These are phyloP conservation scores for Drosophila atripex DNA, from an alignment of 2,888 invertebrate genomes.

Conservation along the genomic window DNA sequence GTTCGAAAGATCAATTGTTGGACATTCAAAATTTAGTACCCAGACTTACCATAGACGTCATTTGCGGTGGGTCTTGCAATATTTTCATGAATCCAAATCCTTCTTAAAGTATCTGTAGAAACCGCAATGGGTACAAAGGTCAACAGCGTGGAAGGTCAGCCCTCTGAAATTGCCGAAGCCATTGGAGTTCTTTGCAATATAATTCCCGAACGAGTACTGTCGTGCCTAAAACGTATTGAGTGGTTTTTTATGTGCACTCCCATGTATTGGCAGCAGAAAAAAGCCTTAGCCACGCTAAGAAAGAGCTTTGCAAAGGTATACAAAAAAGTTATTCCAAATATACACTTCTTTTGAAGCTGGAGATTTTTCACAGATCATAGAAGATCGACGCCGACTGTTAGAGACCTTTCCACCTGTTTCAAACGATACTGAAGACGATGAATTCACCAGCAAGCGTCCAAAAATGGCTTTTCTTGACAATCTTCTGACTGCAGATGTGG, in stretches of 20 bases:
- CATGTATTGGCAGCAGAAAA: constrained; percentile 1
- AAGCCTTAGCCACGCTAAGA: not conserved
- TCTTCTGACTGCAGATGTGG: constrained; percentile 67
- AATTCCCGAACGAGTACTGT: not conserved
- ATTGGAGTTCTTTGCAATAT: constrained; percentile 64
- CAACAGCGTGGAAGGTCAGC: constrained; percentile 57
- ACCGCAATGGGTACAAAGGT: constrained; percentile 68
- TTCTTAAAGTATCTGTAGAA: constrained; percentile 36
- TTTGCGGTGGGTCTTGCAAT: not conserved
- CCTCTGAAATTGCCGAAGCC: constrained; percentile 82
- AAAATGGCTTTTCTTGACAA: constrained; percentile 78
- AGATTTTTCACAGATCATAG: not conserved
- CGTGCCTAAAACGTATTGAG: not conserved
- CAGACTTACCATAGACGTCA: not conserved
- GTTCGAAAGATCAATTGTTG: not conserved
- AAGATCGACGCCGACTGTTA: not conserved
- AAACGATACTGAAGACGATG: not conserved
- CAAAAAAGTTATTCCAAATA: not conserved
- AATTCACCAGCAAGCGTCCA: constrained; percentile 35
- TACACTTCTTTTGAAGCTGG: not conserved
- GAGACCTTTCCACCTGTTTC: not conserved
- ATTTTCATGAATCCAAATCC: not conserved
- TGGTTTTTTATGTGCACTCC: not conserved
- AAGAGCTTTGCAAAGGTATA: not conserved
- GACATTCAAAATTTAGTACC: not conserved